Evolutionary conservation across 2,113 vertebrate species (phyloP).

Genomic region (Ploceus nigricollis): DNA sequence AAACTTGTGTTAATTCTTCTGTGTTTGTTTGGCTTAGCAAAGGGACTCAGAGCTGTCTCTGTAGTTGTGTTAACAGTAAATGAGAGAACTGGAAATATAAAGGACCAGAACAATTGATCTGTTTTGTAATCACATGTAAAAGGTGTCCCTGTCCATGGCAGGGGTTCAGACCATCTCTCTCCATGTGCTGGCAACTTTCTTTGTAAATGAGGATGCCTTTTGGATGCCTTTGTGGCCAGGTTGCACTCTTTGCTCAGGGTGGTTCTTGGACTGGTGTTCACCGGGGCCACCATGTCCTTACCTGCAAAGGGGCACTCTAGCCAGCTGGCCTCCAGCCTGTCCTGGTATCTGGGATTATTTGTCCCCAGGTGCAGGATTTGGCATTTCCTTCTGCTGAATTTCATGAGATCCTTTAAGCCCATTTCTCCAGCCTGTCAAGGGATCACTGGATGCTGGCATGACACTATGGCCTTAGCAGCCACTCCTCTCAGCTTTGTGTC

Average conservation of each 20-base stretch:
- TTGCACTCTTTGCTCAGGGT: accelerated
- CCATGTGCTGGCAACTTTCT: background rate
- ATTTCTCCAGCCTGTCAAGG: accelerated
- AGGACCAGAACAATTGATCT: background rate
- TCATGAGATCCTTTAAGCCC: background rate
- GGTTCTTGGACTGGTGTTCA: background rate
- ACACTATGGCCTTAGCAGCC: background rate
- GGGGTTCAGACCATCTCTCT: background rate
- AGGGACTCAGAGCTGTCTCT: background rate
- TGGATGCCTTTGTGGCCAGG: background rate
- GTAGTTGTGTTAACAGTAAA: background rate
- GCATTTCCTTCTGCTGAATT: background rate
- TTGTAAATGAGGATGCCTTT: background rate
- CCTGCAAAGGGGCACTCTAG: background rate
- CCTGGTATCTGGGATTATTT: background rate
- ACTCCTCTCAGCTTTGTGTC: background rate
- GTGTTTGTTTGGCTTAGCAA: background rate
- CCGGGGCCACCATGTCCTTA: background rate
- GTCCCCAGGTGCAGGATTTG: background rate
- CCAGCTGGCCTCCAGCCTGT: background rate
- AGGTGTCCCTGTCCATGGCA: background rate
- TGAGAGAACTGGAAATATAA: background rate
- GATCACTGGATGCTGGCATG: background rate
- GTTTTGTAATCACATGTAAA: background rate
- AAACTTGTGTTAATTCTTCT: background rate